These are phyloP conservation scores for Pocillopora verrucosa DNA, from an alignment of 64 coral and sea anemone species.

Conservation along the genomic window DNA sequence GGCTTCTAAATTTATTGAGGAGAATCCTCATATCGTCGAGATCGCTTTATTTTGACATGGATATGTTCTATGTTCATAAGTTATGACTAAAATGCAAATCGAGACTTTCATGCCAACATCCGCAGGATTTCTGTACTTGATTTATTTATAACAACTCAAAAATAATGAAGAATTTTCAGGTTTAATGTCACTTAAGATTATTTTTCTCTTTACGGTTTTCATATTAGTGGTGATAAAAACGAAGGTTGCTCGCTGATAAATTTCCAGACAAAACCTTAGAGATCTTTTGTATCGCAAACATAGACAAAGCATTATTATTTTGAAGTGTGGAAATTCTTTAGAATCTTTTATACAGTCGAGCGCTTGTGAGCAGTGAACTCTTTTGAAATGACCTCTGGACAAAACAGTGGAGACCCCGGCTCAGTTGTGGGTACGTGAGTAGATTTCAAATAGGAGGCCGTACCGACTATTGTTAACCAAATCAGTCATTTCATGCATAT, in stretches of 20 bases:
- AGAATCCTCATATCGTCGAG: background rate
- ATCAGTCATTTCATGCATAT: constrained; percentile 21
- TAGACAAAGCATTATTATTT: background rate
- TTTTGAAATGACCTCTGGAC: background rate
- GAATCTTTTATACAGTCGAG: background rate
- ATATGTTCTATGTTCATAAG: background rate
- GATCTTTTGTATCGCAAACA: background rate
- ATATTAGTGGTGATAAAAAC: background rate
- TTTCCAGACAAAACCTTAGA: background rate
- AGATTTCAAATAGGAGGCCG: background rate
- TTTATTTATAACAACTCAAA: too few species aligned
- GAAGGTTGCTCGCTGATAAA: background rate
- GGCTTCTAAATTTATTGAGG: background rate
- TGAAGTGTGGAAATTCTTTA: background rate
- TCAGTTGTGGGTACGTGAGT: background rate
- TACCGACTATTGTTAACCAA: constrained; percentile 17
- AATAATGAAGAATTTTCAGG: too few species aligned
- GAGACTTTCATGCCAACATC: background rate
- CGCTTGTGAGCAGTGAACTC: background rate
- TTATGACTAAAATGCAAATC: background rate
- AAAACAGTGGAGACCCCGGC: background rate
- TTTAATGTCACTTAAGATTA: too few species aligned
- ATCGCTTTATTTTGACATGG: background rate
- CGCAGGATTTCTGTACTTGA: too few species aligned
- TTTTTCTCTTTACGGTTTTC: background rate